Evolutionary conservation across 2,113 vertebrate genomes (phyloP).

Genomic region (Agapornis roseicollis): DNA sequence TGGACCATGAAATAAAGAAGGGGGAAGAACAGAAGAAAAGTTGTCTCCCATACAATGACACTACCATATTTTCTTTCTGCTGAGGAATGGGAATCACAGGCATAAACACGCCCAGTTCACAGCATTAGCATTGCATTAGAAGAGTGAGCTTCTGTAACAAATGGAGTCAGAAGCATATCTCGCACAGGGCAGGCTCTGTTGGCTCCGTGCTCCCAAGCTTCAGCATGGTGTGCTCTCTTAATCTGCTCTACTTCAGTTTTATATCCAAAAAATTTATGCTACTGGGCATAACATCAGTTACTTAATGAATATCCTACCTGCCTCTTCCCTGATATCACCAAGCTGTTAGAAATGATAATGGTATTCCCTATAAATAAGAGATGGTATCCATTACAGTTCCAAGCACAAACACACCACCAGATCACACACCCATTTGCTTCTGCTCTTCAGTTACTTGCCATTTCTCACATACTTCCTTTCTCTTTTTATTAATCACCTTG

Average conservation of each 20-base stretch:
- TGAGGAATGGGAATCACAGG: neutral
- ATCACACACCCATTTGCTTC: neutral
- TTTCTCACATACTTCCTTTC: neutral
- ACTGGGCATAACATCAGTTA: neutral
- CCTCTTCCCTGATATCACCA: neutral
- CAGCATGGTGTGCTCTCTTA: neutral
- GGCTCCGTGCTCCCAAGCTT: neutral
- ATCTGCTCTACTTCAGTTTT: neutral
- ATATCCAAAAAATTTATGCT: neutral
- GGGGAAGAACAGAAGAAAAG: neutral
- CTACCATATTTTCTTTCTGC: neutral
- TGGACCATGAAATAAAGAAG: neutral
- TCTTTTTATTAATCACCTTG: neutral
- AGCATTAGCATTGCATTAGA: neutral
- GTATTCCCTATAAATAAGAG: neutral
- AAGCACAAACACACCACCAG: neutral
- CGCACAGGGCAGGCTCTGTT: neutral
- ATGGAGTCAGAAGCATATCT: neutral
- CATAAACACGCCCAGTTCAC: neutral
- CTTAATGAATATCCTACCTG: conserved; percentile 15
- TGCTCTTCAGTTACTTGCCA: neutral
- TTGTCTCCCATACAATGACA: neutral
- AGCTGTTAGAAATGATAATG: neutral
- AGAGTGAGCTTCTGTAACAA: neutral
- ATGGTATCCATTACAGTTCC: neutral